Percentiles rank a stretch among this genome's conserved stretches.
phyloP scores from a whole-genome alignment of 2,797 vertebrate species.

The Melanotaenia nigrans region DNA sequence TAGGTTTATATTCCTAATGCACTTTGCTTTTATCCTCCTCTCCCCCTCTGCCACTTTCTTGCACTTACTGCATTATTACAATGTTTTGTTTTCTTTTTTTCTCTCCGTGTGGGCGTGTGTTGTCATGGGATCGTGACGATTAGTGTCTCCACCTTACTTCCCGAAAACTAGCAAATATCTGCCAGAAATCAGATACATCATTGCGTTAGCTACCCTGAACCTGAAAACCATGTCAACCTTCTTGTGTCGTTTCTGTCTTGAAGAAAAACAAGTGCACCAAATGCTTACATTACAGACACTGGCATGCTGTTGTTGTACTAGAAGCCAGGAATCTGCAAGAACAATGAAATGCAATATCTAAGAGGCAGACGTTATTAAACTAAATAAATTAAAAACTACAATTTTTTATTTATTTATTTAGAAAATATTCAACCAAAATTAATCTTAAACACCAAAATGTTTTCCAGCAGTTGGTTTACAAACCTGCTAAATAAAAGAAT shows the following conservation, averaged over 20 bases:
- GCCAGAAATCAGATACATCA: conserved; percentile 11
- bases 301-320: no score
- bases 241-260: background rate
- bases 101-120: background rate
- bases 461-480: no score
- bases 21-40: conserved; percentile 1
- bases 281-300: background rate
- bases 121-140: conserved; percentile 7
- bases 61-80: background rate
- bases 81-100: background rate
- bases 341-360: background rate
- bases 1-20: conserved; percentile 20
- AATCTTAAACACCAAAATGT: no score
- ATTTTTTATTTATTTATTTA: background rate
- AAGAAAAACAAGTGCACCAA: background rate
- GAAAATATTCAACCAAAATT: no score
- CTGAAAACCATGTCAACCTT: background rate
- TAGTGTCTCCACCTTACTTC: conserved; percentile 1
- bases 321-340: background rate
- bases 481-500: no score
- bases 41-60: background rate
- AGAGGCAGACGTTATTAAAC: background rate
- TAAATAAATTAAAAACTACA: background rate
- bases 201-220: background rate
- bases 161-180: conserved; percentile 15